phyloP scores from a whole-genome alignment of 2,888 invertebrate species.

The Myathropa florea region DNA sequence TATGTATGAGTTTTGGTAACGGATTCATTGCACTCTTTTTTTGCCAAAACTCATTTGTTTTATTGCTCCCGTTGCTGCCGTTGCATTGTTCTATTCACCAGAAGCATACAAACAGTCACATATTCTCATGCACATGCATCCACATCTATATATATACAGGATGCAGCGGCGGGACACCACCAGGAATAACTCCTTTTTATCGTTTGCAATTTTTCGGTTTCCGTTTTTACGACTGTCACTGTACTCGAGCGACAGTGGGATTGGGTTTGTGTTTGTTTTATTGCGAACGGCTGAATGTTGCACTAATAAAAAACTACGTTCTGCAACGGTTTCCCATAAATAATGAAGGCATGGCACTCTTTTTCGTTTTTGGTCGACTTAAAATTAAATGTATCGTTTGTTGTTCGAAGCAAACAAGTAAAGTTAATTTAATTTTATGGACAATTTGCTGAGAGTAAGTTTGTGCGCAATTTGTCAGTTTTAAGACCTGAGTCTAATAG shows the following conservation, averaged over 20 bases:
- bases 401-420: conserved; percentile 10
- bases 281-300: conserved; percentile 25
- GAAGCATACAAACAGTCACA: background rate
- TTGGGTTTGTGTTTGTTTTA: conserved; percentile 38
- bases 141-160: background rate
- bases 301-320: conserved; percentile 1
- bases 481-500: background rate
- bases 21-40: conserved; percentile 54
- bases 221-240: conserved; percentile 54
- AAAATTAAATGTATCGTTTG: conserved; percentile 2
- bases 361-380: background rate
- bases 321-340: conserved; percentile 21
- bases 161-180: conserved; percentile 15
- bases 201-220: conserved; percentile 52
- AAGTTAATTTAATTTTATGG: conserved; percentile 32
- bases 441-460: background rate
- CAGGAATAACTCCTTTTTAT: conserved; percentile 52
- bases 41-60: conserved; percentile 38
- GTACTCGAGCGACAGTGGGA: conserved; percentile 30
- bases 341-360: background rate
- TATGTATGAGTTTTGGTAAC: conserved; percentile 72
- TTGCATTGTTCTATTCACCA: conserved; percentile 48
- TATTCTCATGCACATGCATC: background rate
- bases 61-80: conserved; percentile 44
- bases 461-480: background rate